Evolutionary conservation across 1,140 invertebrate genomes (phyloP), one percentile per base, ranked within the genome.

Genomic region (Lithobius niger): DNA sequence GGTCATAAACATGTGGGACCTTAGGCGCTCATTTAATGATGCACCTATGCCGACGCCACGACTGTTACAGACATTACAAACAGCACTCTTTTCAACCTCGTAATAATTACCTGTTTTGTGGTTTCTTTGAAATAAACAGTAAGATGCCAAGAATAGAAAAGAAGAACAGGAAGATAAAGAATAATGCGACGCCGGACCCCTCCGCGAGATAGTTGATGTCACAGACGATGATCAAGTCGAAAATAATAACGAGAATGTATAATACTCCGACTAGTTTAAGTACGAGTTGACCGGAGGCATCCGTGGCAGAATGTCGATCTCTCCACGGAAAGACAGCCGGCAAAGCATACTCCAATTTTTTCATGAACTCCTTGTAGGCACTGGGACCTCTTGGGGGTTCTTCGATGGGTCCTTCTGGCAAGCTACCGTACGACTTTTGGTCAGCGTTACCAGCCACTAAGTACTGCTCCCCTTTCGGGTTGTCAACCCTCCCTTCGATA

Each of bases 71-170:
- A n/a, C n/a, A n/a, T n/a, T n/a, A n/a, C n/a, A n/a, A n/a, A n/a
- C n/a, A n/a, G n/a, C n/a, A n/a, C n/a, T n/a, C n/a, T n/a, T n/a
- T n/a, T n/a, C n/a, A n/a, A n/a, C n/a, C n/a, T n/a, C n/a, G n/a
- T n/a, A n/a, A n/a, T n/a, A n/a, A n/a, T 72, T 73, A 91, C 88
- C 84, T 88, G 71, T 91, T 91, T 72, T 93, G 89, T 40, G 89
- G 88, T 72, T 91, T 88, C 65, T 87, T 79, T 1, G 88, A 90
- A 61, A 94, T 92, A 52, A 83, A 75, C 40, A 91, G 75, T 49
- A 91, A 75, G 62, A 87, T 79, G 55, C 74, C 76, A 59, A 92
- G 71, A 64, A 92, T 89, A 57, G 77, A 80, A 43, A 86, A 71
- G 47, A 91, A 73, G 62, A 89, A 81, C 19, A 80, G 49, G 49